phyloP scores from a whole-genome alignment of 1,140 invertebrate species.

The Heliothis virescens region DNA sequence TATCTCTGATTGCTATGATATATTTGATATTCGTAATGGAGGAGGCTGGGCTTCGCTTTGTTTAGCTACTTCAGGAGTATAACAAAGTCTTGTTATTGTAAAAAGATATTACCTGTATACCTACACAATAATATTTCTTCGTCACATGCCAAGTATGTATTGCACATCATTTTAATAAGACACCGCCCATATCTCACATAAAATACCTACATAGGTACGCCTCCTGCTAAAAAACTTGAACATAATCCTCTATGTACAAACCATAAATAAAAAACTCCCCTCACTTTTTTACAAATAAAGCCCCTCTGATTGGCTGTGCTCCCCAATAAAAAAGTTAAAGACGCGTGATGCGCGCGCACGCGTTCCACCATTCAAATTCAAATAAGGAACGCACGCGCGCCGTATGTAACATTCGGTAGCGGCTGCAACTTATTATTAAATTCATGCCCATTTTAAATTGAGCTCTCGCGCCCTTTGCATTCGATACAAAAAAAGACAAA shows the following conservation, averaged over 20 bases:
- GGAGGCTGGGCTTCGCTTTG: neutral
- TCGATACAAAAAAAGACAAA: slow-evolving; percentile 6
- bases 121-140: no score
- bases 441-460: slow-evolving; percentile 70
- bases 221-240: slow-evolving; percentile 60
- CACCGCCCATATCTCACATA: slow-evolving; percentile 21
- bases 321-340: slow-evolving; percentile 82
- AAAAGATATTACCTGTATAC: no score
- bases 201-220: slow-evolving; percentile 55
- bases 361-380: slow-evolving; percentile 76
- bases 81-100: no score
- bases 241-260: slow-evolving; percentile 42
- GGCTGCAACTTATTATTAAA: slow-evolving; percentile 80
- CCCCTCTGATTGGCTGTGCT: slow-evolving; percentile 69
- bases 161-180: neutral
- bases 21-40: slow-evolving; percentile 27
- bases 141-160: no score
- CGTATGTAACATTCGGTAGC: slow-evolving; percentile 68
- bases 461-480: slow-evolving; percentile 57
- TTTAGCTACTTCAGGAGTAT: neutral
- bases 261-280: slow-evolving; percentile 69
- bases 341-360: slow-evolving; percentile 72
- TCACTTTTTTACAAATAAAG: slow-evolving; percentile 67
- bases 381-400: slow-evolving; percentile 75
- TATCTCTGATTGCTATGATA: slow-evolving; percentile 46